A percentile compares a stretch with the other conserved stretches of the same genome.
Conservation (phyloP, 2,888 invertebrate species). For the Melinaea marsaeus region DNA sequence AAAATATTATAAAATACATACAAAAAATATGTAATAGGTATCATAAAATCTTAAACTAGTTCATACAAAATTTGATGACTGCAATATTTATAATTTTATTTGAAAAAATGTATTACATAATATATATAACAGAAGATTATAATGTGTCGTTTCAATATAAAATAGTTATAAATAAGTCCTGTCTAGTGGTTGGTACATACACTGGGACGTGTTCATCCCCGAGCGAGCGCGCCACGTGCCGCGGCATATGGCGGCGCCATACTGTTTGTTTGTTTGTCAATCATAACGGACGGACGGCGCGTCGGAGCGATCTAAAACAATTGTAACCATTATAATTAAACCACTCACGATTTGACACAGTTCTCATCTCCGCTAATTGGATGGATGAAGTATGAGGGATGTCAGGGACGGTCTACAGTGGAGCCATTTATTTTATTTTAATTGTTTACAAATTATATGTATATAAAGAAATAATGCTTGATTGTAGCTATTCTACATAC, state of each 20-base stretch:
- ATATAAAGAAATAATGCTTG: too few species aligned
- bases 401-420: not conserved
- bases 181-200: not conserved
- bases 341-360: constrained; percentile 59
- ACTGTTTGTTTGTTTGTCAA: constrained; percentile 79
- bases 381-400: constrained; percentile 10
- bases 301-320: constrained; percentile 72
- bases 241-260: constrained; percentile 75
- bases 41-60: too few species aligned
- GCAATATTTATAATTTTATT: too few species aligned
- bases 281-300: constrained; percentile 77
- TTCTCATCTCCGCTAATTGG: constrained; percentile 44
- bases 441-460: too few species aligned
- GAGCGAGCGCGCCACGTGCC: constrained; percentile 75
- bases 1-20: too few species aligned
- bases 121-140: too few species aligned
- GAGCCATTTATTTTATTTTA: too few species aligned
- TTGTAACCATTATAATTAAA: constrained; percentile 59
- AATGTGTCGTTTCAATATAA: too few species aligned
- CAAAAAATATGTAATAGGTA: too few species aligned
- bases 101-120: too few species aligned
- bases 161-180: not conserved
- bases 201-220: constrained; percentile 63
- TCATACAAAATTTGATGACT: too few species aligned
- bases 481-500: too few species aligned